Percentiles rank a stretch among this genome's conserved stretches.
These are phyloP conservation scores for Idaea dimidiata DNA, from an alignment of 2,888 invertebrate species.

Conservation along the genomic window DNA sequence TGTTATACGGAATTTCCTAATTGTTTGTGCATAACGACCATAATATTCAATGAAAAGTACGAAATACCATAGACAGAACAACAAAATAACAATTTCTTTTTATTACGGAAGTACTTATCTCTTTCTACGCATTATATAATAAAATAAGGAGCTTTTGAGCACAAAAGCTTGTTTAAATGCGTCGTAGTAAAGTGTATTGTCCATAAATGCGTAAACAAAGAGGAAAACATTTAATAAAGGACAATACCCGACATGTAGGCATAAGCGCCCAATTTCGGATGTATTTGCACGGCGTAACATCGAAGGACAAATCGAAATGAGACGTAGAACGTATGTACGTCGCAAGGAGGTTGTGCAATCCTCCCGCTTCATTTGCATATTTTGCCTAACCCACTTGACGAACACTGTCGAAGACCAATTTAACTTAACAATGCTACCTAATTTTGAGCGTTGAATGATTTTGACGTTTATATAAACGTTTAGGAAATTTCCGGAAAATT, in stretches of 20 bases:
- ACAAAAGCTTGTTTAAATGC: not conserved
- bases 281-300: too few species aligned
- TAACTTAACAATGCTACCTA: constrained; percentile 40
- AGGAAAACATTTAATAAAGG: not conserved
- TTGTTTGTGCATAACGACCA: not conserved
- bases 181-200: not conserved
- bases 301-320: not conserved
- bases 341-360: not conserved
- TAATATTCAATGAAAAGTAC: too few species aligned
- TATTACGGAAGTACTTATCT: too few species aligned
- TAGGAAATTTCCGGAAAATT: constrained; percentile 10
- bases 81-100: not conserved
- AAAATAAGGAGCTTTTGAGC: not conserved
- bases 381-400: constrained; percentile 18
- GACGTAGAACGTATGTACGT: not conserved
- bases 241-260: not conserved
- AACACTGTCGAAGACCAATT: constrained; percentile 34
- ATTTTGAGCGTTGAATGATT: constrained; percentile 28
- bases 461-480: constrained; percentile 20
- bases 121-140: not conserved
- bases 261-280: not conserved
- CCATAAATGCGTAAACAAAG: not conserved
- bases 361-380: constrained; percentile 23
- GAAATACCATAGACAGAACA: too few species aligned
- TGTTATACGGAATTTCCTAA: not conserved